These are phyloP conservation scores for Scortum barcoo DNA, from an alignment of 2,113 vertebrate species.

Conservation along the genomic window DNA sequence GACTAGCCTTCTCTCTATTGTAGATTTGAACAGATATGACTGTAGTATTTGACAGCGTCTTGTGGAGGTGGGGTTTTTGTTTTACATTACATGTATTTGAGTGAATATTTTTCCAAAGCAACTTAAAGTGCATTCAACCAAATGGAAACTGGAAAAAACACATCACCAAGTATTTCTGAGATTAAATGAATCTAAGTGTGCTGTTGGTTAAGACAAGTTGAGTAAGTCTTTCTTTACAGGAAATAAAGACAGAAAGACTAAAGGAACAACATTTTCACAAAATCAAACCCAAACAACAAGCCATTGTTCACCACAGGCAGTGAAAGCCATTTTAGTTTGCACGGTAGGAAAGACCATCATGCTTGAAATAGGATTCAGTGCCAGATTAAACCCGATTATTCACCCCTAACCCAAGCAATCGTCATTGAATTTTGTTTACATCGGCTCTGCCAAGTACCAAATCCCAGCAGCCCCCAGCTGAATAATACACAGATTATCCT, in stretches of 20 bases:
- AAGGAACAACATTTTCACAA: not conserved
- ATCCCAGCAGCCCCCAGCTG: conserved; percentile 52
- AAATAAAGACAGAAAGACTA: conserved; percentile 7
- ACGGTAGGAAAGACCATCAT: conserved; percentile 34
- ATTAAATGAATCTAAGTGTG: not conserved
- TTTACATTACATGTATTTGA: not conserved
- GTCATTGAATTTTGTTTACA: conserved; percentile 53
- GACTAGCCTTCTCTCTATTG: not conserved
- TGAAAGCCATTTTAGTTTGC: conserved; percentile 36
- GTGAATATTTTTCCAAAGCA: too few species aligned
- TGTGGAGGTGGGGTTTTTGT: not conserved
- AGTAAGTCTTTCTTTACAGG: not conserved
- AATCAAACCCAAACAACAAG: not conserved
- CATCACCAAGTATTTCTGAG: not conserved
- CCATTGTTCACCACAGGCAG: conserved; percentile 40
- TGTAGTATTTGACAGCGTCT: not conserved
- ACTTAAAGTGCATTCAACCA: too few species aligned
- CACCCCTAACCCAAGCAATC: conserved; percentile 53
- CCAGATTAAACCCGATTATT: conserved; percentile 61
- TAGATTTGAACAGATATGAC: not conserved
- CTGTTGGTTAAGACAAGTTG: too few species aligned
- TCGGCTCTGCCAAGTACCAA: conserved; percentile 58
- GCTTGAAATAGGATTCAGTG: conserved; percentile 48
- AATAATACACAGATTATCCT: conserved; percentile 44
- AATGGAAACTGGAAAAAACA: too few species aligned